phyloP scores from a whole-genome alignment of 2,888 invertebrate genomes.

The Sphaerophoria taeniata region DNA sequence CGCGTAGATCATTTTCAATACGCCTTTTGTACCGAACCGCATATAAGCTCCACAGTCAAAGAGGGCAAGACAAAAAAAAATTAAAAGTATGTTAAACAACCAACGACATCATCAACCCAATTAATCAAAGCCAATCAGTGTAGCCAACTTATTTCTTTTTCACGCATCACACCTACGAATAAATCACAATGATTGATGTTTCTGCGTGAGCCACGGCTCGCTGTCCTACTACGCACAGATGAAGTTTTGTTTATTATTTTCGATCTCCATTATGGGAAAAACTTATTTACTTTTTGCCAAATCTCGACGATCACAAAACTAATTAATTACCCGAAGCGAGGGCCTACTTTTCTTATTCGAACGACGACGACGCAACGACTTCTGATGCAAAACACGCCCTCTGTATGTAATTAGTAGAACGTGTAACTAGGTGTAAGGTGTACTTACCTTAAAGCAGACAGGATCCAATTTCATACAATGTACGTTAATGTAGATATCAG shows the following conservation, averaged over 20 bases:
- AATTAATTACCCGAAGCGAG: constrained; percentile 29
- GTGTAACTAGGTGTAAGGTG: constrained; percentile 41
- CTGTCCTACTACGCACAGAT: constrained; percentile 36
- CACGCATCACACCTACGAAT: constrained; percentile 52
- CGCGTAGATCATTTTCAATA: constrained; percentile 4
- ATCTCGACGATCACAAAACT: constrained; percentile 15
- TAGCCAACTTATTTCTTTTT: constrained; percentile 12
- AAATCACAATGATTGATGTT: constrained; percentile 67
- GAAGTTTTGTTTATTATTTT: neutral
- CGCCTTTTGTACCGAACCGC: neutral
- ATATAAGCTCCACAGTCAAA: neutral
- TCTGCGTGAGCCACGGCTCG: constrained; percentile 27
- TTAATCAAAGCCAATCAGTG: constrained; percentile 68
- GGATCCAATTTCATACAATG: constrained; percentile 17
- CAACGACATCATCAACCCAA: constrained; percentile 55
- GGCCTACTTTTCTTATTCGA: neutral
- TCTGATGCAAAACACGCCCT: constrained; percentile 37
- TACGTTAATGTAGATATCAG: neutral
- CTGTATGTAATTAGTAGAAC: constrained; percentile 41
- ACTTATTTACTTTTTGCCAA: constrained; percentile 31
- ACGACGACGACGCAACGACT: constrained; percentile 1
- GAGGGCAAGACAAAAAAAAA: neutral
- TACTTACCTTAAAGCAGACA: neutral
- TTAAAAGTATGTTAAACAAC: constrained; percentile 23
- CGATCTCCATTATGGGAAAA: constrained; percentile 14